Evolutionary conservation across 2,113 vertebrate species (phyloP).

Genomic region (Tragelaphus imberbis): DNA sequence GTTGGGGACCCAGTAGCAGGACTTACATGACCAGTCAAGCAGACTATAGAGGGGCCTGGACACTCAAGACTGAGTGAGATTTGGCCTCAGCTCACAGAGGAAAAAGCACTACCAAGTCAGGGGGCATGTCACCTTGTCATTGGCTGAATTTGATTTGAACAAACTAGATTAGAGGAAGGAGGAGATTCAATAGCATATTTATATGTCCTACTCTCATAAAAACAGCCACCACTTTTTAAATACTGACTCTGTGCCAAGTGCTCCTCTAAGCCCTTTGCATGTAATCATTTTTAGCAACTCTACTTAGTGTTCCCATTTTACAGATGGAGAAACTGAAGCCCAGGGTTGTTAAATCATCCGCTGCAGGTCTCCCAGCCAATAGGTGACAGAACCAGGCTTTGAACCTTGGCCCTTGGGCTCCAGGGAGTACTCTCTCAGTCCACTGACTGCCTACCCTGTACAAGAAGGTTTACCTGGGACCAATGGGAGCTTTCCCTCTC

Average conservation of each 20-base stretch:
- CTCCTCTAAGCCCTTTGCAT: not conserved
- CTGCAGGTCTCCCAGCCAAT: not conserved
- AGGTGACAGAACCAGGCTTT: not conserved
- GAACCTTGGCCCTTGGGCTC: not conserved
- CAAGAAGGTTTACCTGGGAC: not conserved
- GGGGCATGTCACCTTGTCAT: accelerated
- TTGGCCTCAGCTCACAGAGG: not conserved
- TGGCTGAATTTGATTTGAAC: not conserved
- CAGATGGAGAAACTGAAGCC: not conserved
- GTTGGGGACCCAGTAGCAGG: not conserved
- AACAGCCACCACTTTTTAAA: not conserved
- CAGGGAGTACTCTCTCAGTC: not conserved
- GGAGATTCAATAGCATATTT: accelerated
- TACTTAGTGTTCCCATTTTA: not conserved
- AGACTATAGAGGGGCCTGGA: not conserved
- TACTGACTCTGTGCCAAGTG: not conserved
- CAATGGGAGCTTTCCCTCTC: not conserved
- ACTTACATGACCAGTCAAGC: not conserved
- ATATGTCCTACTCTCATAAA: not conserved
- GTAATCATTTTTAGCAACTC: not conserved
- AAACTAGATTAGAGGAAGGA: too few relatives aligned
- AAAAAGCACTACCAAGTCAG: not conserved
- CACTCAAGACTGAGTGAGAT: too few relatives aligned
- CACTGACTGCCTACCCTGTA: not conserved
- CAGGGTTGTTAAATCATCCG: not conserved